phyloP scores from a whole-genome alignment of 2,113 vertebrate genomes.

The Leptobrachium leishanense region DNA sequence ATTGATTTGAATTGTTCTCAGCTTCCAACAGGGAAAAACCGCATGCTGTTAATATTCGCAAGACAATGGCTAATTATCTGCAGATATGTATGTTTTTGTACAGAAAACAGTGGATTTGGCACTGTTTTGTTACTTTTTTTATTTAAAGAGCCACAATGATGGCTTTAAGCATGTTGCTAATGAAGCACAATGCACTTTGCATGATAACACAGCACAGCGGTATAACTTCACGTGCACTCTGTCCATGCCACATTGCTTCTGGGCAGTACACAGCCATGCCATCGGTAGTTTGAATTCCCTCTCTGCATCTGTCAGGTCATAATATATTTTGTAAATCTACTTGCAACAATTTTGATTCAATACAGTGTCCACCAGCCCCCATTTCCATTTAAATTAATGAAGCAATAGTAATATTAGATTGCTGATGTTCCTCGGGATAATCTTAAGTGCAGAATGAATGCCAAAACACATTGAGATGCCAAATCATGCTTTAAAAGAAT shows the following conservation, averaged over 20 bases:
- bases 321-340: neutral
- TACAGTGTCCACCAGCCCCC: neutral
- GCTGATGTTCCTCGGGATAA: too few relatives aligned
- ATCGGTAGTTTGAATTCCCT: constrained; percentile 46
- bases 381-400: neutral
- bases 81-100: constrained; percentile 17
- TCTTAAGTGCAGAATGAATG: too few relatives aligned
- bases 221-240: constrained; percentile 38
- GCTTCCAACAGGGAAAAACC: constrained; percentile 22
- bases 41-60: constrained; percentile 34
- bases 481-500: too few relatives aligned
- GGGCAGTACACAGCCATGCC: constrained; percentile 28
- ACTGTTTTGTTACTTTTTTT: constrained; percentile 11
- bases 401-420: too few relatives aligned
- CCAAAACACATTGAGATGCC: too few relatives aligned
- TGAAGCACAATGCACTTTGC: constrained; percentile 44
- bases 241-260: constrained; percentile 38
- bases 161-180: constrained; percentile 25
- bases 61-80: constrained; percentile 2
- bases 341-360: constrained; percentile 7
- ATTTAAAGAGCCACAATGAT: neutral
- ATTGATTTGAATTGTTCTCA: constrained; percentile 5
- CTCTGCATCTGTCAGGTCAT: constrained; percentile 18
- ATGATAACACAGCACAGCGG: constrained; percentile 41
- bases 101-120: constrained; percentile 22